Base-by-base conservation (phyloP, 2,888 invertebrate genomes). In the Piscicola geometra region DNA sequence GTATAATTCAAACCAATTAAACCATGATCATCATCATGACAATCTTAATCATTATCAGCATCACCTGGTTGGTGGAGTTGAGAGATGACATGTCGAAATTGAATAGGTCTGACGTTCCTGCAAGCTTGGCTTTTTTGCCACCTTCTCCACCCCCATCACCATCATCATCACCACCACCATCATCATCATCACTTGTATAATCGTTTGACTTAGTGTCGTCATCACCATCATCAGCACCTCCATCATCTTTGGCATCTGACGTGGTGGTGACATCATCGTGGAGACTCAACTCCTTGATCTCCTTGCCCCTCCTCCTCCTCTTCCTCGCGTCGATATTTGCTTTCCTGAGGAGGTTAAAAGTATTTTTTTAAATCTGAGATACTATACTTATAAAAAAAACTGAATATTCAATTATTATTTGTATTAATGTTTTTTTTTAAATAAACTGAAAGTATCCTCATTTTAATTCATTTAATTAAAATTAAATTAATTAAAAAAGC, bases 251-350 rank as follows among this genome's bases (percentile, higher is more conserved):
- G 79, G 83, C 21, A 35, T 28, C 32, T 33, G n/a, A 56, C 18
- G 33, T 47, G 35, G 78, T 77, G 35, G 80, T 80, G 76, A 81
- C 81, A 1, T 79, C 79, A n/a, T 81, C 81, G 15, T 79, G 81
- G 21, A 77, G 77, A 76, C 78, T 77, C 78, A 81, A 74, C 80
- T 76, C 80, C 79, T 75, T 81, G 79, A 73, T 80, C 78, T 83
- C 67, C 69, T 76, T 75, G 21, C 60, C 64, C 69, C 67, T 73
- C 18, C 78, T 67, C 25, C 77, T 60, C 32, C 86, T 84, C 82
- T 80, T 85, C 82, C 83, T 77, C 28, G n/a, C 36, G 85, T 75
- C 75, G 77, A 64, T 47, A 35, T 32, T 78, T n/a, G 69, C 36
- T 41, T 41, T 78, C 83, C 84, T 83, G 32, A 1, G 1, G n/a